These are phyloP conservation scores for Papilio protenor DNA, from an alignment of 2,888 invertebrate genomes.

Conservation along the genomic window DNA sequence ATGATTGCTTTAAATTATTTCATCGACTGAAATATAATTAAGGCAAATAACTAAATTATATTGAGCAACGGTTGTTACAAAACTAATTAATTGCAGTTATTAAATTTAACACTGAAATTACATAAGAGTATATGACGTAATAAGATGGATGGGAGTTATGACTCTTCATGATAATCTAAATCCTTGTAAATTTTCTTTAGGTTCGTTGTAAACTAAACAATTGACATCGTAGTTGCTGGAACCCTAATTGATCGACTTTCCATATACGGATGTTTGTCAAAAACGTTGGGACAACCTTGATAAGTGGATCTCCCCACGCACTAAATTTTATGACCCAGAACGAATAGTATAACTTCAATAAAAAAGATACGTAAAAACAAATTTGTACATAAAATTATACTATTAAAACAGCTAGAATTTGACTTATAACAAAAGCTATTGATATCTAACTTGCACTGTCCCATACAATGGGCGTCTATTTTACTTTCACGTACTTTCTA, in stretches of 20 bases:
- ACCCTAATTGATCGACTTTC: slow-evolving; percentile 22
- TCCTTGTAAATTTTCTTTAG: neutral
- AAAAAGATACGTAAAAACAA: slow-evolving; percentile 15
- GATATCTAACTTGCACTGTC: neutral
- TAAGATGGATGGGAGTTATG: too few relatives aligned
- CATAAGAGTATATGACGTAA: neutral
- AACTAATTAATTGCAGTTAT: neutral
- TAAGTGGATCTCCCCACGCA: slow-evolving; percentile 63
- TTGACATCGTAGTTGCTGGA: neutral
- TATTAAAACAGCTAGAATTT: neutral
- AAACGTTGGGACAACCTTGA: slow-evolving; percentile 51
- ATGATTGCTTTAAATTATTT: neutral
- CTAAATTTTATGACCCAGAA: slow-evolving; percentile 44
- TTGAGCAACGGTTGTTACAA: neutral
- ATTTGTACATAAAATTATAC: too few relatives aligned
- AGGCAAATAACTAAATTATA: neutral
- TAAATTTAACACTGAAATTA: neutral
- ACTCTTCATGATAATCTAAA: neutral
- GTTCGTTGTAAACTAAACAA: neutral
- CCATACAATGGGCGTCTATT: neutral
- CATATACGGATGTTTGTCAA: slow-evolving; percentile 24
- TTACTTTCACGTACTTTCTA: slow-evolving; percentile 29
- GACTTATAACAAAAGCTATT: neutral
- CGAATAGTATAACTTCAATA: slow-evolving; percentile 29
- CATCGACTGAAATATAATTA: slow-evolving; percentile 2